Evolutionary conservation across 2,113 vertebrate genomes (phyloP).

Genomic region (Pygathrix nemaeus): DNA sequence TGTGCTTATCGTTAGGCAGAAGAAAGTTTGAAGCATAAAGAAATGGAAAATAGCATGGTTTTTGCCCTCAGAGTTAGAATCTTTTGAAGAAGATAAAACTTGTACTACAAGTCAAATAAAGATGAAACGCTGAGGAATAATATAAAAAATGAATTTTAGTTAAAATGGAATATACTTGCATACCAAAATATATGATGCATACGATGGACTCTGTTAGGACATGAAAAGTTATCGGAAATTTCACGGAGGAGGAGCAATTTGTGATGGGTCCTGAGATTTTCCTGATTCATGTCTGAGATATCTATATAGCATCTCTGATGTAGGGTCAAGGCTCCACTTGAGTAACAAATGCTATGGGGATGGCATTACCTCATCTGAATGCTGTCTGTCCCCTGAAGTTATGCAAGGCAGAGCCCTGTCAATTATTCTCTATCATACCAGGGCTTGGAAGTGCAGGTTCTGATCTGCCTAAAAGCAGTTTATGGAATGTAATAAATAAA

Average conservation of each 20-base stretch:
- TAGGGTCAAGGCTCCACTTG: neutral
- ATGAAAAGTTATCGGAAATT: neutral
- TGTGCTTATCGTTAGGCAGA: neutral
- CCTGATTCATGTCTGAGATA: neutral
- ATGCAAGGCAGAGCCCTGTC: neutral
- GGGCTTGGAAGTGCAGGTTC: neutral
- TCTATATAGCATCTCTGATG: neutral
- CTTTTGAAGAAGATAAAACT: constrained; percentile 8
- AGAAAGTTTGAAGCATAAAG: constrained; percentile 2
- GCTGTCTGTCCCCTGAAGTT: neutral
- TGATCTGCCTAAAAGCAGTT: neutral
- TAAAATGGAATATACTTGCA: neutral
- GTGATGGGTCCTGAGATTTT: neutral
- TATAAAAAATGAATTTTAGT: neutral
- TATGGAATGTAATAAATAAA: neutral
- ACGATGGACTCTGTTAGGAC: neutral
- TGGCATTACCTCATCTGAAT: neutral
- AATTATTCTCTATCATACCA: neutral
- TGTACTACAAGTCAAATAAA: neutral
- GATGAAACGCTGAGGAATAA: neutral
- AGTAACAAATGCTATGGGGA: neutral
- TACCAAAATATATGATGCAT: neutral
- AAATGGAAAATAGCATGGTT: neutral
- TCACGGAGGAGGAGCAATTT: neutral
- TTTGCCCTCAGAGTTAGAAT: neutral